phyloP scores from a whole-genome alignment of 35 echinoderm and acorn worm genomes.

The Anneissia japonica region DNA sequence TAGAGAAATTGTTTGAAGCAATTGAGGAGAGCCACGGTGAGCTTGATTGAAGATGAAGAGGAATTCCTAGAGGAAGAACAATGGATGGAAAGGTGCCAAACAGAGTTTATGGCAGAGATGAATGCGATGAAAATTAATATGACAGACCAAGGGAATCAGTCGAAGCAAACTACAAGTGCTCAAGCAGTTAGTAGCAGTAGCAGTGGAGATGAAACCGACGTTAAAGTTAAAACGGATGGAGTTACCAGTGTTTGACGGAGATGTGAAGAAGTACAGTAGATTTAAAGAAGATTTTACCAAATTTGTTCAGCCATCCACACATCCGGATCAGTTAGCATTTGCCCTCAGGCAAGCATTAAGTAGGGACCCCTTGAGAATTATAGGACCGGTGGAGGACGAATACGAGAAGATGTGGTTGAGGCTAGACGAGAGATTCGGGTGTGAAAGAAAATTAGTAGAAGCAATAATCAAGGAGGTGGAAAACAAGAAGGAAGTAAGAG shows the following conservation, averaged over 20 bases:
- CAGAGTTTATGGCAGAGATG: too few relatives aligned
- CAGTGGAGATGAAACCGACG: background rate
- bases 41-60: too few relatives aligned
- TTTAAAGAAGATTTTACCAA: constrained; percentile 35
- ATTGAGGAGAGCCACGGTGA: too few relatives aligned
- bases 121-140: too few relatives aligned
- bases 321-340: background rate
- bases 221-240: constrained; percentile 26
- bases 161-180: too few relatives aligned
- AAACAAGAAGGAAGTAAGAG: constrained; percentile 3
- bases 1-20: too few relatives aligned
- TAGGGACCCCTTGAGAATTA: background rate
- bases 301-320: constrained; percentile 6
- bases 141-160: too few relatives aligned
- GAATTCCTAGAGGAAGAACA: too few relatives aligned
- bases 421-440: constrained; percentile 32
- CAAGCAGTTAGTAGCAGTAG: too few relatives aligned
- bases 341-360: background rate
- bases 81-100: too few relatives aligned
- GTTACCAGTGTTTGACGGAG: constrained; percentile 15
- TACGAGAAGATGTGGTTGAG: constrained; percentile 18
- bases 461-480: constrained; percentile 14
- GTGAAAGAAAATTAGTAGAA: constrained; percentile 26
- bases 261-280: too few relatives aligned
- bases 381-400: constrained; percentile 28